Base-by-base conservation (phyloP, 1,140 invertebrate species). In the Brachionus paranguensis region DNA sequence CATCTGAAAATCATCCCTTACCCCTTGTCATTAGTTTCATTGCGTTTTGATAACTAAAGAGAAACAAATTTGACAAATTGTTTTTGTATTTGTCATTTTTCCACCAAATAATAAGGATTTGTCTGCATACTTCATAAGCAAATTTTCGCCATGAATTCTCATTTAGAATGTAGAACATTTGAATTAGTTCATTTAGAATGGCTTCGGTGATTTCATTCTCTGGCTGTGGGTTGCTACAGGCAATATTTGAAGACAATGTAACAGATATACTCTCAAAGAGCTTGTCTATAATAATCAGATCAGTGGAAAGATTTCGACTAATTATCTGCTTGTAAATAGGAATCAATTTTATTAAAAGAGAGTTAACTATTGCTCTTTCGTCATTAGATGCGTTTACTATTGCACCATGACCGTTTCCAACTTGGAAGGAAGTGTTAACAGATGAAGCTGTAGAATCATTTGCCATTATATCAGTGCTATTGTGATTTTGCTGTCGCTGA, bases 61-160 rank as follows among this genome's bases (percentile, higher is more conserved):
- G 24, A 47, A 81, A 81, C 10, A 81, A 47, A 43, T 37, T 81
- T 37, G 29, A 37, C 53, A 81, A 45, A 37, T 43, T 68, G 8
- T 7, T 27, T 45, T 81, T 81, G 11, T 64, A 45, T 20, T 81
- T 68, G 27, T 81, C 78, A 60, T 64, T 68, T 43, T 81, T 81
- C 78, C 78, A 81, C 78, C 78, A 81, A n/a, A 81, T 81, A 47
- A 81, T 81, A 5, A 81, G 60, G 17, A 81, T 81, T 47, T 81
- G 78, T 43, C 78, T 41, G n/a, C 78, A 81, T 12, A 81, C 78
- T 81, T 81, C 78, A 47, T 81, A 68, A 2, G 78, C 50, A 47
- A 37, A 81, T 24, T 37, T 24, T 24, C 78, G 8, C 78, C 78
- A 81, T 14, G 78, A 81, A 37, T 81, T 81, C n/a, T 81, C 78